phyloP scores from a whole-genome alignment of 2,888 invertebrate genomes.

The Drosophila picticornis region DNA sequence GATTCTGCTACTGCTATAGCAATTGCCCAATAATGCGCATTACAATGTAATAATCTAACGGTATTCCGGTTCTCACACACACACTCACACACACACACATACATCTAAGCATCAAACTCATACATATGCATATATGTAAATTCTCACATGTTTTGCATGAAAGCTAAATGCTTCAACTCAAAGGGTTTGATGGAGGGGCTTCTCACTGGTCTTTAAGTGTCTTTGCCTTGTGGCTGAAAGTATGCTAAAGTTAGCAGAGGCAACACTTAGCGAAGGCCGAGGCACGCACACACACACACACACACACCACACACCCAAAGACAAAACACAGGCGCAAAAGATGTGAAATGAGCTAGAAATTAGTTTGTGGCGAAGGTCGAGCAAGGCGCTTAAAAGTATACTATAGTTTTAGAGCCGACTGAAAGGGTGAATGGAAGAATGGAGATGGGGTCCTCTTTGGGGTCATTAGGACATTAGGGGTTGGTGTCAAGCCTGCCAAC shows the following conservation, averaged over 20 bases:
- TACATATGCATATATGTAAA: slow-evolving; percentile 43
- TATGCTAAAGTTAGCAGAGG: slow-evolving; percentile 68
- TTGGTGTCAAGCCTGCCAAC: neutral
- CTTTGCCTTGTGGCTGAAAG: slow-evolving; percentile 49
- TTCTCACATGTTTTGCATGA: slow-evolving; percentile 44
- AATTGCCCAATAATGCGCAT: slow-evolving; percentile 57
- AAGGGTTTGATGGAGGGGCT: slow-evolving; percentile 33
- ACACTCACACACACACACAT: slow-evolving; percentile 9
- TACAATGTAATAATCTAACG: slow-evolving; percentile 67
- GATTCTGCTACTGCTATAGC: too few species aligned
- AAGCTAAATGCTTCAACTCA: slow-evolving; percentile 62
- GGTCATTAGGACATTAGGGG: neutral
- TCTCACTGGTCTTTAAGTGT: slow-evolving; percentile 52
- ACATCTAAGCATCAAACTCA: neutral
- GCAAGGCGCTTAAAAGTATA: slow-evolving; percentile 26
- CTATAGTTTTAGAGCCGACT: slow-evolving; percentile 29
- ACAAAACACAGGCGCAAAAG: neutral
- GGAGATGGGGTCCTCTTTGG: neutral
- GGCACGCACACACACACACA: slow-evolving; percentile 1
- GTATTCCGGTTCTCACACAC: slow-evolving; percentile 13
- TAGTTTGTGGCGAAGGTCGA: slow-evolving; percentile 74
- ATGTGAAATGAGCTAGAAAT: slow-evolving; percentile 75
- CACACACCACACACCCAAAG: neutral
- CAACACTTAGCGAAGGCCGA: slow-evolving; percentile 56
- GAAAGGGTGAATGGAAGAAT: neutral